Base-by-base conservation (phyloP, 2,888 invertebrate species). In the Oithona nana region DNA sequence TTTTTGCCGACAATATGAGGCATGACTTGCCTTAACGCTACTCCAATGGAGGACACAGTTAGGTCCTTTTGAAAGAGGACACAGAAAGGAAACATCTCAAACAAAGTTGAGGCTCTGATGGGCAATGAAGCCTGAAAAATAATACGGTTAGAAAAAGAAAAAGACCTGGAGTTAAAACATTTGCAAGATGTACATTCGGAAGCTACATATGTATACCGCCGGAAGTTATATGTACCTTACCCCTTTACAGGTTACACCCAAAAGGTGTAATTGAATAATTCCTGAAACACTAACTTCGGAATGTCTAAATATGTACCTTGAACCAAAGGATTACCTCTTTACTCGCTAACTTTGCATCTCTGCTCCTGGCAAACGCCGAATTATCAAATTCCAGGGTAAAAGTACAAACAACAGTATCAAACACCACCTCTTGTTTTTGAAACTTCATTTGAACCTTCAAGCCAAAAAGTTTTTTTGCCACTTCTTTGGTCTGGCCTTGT, bases 31-130 rank as follows among this genome's bases (percentile, higher is more conserved):
- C 31, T 20, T 1, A 62, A 56, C 2, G 62, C 62, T 8, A 22
- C 29, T 2, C 62, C 62, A 29, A 62, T 52, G 30, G 22, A 55
- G 3, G 56, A 20, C 16, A 62, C 62, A 4, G 28, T 62, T 20
- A 62, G 48, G 28, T 62, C 54, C 8, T 55, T 26, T 28, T 59
- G 28, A 57, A 56, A 62, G 11, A 56, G 20, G 31, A 62, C 57
- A 48, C 62, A 56, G 39, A 62, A 62, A 26, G 62, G 62, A 26
- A 62, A 62, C 62, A 62, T 62, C 31, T 62, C 62, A 62, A 62
- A 62, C 3, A 62, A 11, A 3, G 28, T 62, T 2, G 54, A 20
- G 13, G 62, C 62, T 48, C 62, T 55, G 22, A 62, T 29, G 16
- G 62, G 62, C 29, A 62, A 24, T 16, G 56, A 56, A 22, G 55